Percentiles rank a stretch among this genome's conserved stretches.
phyloP scores from a whole-genome alignment of 2,113 vertebrate species.

The Xenus cinereus region DNA sequence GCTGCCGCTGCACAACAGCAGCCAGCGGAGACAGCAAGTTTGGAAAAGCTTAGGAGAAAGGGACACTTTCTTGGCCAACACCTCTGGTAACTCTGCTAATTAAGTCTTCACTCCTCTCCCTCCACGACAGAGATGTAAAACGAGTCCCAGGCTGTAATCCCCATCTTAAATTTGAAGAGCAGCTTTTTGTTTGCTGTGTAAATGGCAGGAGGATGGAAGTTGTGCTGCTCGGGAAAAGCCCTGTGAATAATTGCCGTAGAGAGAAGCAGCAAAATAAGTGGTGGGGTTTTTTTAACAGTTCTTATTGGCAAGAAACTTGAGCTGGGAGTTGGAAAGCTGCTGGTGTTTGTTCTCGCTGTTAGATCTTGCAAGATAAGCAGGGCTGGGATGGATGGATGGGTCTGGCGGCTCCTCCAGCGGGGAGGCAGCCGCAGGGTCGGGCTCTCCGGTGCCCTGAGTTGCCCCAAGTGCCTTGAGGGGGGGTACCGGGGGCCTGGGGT shows the following conservation, averaged over 20 bases:
- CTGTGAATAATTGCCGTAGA: conserved; percentile 37
- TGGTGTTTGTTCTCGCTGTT: conserved; percentile 29
- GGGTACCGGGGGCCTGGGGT: accelerated
- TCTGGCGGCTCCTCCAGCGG: not conserved
- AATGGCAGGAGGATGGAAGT: not conserved
- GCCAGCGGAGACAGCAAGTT: not conserved
- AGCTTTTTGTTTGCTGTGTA: not conserved
- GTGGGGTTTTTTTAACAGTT: not conserved
- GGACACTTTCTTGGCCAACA: not conserved
- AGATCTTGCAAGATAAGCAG: conserved; percentile 28
- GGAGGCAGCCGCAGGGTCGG: not conserved
- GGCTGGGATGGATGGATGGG: not conserved
- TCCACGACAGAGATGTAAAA: not conserved
- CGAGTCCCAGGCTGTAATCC: not conserved
- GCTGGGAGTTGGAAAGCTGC: conserved; percentile 8
- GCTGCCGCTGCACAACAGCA: not conserved
- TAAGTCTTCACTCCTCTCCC: not conserved
- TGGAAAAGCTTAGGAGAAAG: not conserved
- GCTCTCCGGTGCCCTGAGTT: not conserved
- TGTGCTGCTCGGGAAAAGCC: not conserved
- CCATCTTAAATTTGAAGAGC: not conserved
- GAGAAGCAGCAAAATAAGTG: conserved; percentile 52
- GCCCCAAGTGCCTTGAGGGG: not conserved
- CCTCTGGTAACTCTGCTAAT: not conserved
- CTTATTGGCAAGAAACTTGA: conserved; percentile 43